Base-by-base conservation (phyloP, 2,888 invertebrate species). In the Lithophane ornitopus region DNA sequence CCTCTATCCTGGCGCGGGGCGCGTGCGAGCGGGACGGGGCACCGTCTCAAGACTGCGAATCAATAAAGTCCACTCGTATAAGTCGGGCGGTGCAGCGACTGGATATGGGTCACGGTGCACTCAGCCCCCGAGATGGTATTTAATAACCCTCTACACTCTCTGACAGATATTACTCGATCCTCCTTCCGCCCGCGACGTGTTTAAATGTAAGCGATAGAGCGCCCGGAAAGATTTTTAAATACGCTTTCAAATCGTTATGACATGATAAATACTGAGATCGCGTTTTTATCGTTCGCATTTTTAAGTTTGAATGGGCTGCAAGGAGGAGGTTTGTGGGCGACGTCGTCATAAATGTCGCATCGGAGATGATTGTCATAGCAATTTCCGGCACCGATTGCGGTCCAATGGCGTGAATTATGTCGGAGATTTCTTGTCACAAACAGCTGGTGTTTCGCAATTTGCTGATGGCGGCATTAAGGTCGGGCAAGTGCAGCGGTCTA, bases 21-120 rank as follows among this genome's bases (percentile, higher is more conserved):
- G 78, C 70, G 93, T 88, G 94, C 87, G 94, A 94, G 92, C 88
- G 94, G 93, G 95, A 93, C 91, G 89, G 94, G 90, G 89, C 90
- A 92, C 85, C 95, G 94, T 96, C 97, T 97, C 96, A 97, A 97
- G 97, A 96, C 96, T 95, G 92, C 94, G 97, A 97, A 97, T 97
- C 97, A 96, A 97, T 97, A 97, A 95, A 96, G 96, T 96, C 95
- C 96, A 96, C 95, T 96, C 93, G 95, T 95, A 95, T 92, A 95
- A 94, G 95, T 93, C 93, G 95, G 93, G 93, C 91, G 95, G 92
- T 96, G 96, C 96, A 96, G 92, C 92, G 89, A 82, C 88, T 91
- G 93, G 94, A 96, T 96, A 91, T 96, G 94, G 96, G 96, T 96
- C 96, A 95, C 94, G 93, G 93, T 96, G 96, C 96, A 96, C 93